Conservation (phyloP, 2,797 vertebrate species). For the Schizothorax lantsangensis region DNA sequence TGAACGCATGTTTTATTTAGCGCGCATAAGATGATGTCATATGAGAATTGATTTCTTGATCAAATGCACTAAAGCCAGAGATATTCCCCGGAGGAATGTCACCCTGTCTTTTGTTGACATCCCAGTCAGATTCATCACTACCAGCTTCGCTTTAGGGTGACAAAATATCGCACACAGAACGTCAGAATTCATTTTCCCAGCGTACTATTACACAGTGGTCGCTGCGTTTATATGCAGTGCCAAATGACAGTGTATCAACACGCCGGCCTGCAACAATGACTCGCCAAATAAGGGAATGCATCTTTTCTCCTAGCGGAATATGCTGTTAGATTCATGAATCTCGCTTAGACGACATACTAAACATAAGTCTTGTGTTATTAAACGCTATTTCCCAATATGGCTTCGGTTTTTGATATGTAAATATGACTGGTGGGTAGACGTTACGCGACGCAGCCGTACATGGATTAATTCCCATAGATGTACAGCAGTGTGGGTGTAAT, state of each 20-base stretch:
- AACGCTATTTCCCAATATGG: background rate
- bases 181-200: constrained; percentile 19
- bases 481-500: constrained; percentile 38
- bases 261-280: constrained; percentile 59
- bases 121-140: background rate
- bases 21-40: constrained; percentile 55
- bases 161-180: background rate
- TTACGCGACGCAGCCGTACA: constrained; percentile 16
- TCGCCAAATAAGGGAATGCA: constrained; percentile 44
- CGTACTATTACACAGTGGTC: constrained; percentile 12
- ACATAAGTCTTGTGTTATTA: background rate
- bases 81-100: constrained; percentile 26
- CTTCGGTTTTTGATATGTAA: background rate
- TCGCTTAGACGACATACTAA: background rate
- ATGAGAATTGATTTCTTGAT: constrained; percentile 26
- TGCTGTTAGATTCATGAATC: no score
- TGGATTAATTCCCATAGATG: constrained; percentile 8
- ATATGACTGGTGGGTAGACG: constrained; percentile 10
- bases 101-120: constrained; percentile 54
- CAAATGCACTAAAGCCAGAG: background rate
- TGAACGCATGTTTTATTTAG: constrained; percentile 18
- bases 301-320: background rate
- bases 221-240: constrained; percentile 28
- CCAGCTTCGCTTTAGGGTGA: constrained; percentile 7
- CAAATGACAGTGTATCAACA: constrained; percentile 42